These are phyloP conservation scores for Luperina nickerlii DNA, from an alignment of 2,888 invertebrate species.

Conservation along the genomic window DNA sequence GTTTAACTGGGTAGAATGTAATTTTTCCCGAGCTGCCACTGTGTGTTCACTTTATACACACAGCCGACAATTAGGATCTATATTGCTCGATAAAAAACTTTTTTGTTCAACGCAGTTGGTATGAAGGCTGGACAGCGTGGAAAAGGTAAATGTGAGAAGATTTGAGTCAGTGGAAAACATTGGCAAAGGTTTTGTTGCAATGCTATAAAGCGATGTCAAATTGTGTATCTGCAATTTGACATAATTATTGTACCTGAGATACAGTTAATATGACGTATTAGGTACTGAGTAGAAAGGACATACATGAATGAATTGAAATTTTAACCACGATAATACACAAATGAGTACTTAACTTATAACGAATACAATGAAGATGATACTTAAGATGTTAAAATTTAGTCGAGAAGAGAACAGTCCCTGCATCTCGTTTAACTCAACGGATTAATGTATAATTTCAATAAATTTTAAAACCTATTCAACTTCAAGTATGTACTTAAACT, in stretches of 20 bases:
- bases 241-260: background rate
- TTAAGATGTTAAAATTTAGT: slow-evolving; percentile 14
- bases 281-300: background rate
- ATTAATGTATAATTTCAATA: slow-evolving; percentile 52
- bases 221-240: background rate
- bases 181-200: slow-evolving; percentile 10
- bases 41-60: slow-evolving; percentile 46
- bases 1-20: slow-evolving; percentile 52
- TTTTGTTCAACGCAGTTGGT: slow-evolving; percentile 52
- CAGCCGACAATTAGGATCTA: slow-evolving; percentile 50
- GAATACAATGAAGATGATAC: background rate
- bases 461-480: slow-evolving; percentile 44
- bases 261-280: background rate
- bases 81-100: slow-evolving; percentile 55
- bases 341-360: background rate
- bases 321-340: background rate
- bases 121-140: slow-evolving; percentile 20
- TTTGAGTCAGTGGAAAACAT: slow-evolving; percentile 25
- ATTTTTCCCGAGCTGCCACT: slow-evolving; percentile 46
- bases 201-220: background rate
- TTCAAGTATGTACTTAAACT: slow-evolving; percentile 52
- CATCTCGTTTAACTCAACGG: slow-evolving; percentile 23
- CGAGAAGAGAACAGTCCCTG: slow-evolving; percentile 3
- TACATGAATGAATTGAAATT: background rate
- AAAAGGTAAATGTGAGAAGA: slow-evolving; percentile 40